These are phyloP conservation scores for Callitettix versicolor DNA, from an alignment of 1,140 invertebrate genomes.

Conservation along the genomic window DNA sequence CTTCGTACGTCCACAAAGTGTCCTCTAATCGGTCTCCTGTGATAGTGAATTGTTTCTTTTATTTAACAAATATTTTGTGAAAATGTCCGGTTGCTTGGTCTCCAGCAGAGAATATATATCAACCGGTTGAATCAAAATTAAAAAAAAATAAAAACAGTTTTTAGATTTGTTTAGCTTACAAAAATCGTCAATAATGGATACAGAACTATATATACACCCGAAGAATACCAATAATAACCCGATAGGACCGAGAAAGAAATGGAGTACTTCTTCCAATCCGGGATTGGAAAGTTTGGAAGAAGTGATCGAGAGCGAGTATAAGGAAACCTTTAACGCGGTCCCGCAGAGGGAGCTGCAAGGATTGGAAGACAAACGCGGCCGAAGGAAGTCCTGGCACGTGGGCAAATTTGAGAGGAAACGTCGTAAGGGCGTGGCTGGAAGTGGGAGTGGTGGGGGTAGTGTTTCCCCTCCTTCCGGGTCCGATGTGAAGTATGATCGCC, in stretches of 20 bases:
- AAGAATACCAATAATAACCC: constrained; percentile 17
- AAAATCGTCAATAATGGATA: constrained; percentile 14
- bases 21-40: no score
- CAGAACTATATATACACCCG: constrained; percentile 19
- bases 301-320: constrained; percentile 8
- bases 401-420: constrained; percentile 51
- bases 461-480: constrained; percentile 23
- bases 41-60: no score
- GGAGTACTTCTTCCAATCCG: constrained; percentile 35
- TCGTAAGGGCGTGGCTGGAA: constrained; percentile 48
- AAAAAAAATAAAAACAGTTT: neutral
- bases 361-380: constrained; percentile 29
- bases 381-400: constrained; percentile 60
- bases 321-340: neutral
- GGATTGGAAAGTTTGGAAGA: constrained; percentile 34
- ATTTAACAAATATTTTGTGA: no score
- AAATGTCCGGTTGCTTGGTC: no score
- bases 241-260: constrained; percentile 32
- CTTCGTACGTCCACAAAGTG: no score
- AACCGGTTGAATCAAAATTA: neutral
- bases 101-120: no score
- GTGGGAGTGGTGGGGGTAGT: constrained; percentile 18
- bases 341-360: constrained; percentile 1
- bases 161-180: neutral
- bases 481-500: constrained; percentile 41